Evolutionary conservation across 1,140 invertebrate genomes (phyloP).

Genomic region (Stegodyphus mimosarum): DNA sequence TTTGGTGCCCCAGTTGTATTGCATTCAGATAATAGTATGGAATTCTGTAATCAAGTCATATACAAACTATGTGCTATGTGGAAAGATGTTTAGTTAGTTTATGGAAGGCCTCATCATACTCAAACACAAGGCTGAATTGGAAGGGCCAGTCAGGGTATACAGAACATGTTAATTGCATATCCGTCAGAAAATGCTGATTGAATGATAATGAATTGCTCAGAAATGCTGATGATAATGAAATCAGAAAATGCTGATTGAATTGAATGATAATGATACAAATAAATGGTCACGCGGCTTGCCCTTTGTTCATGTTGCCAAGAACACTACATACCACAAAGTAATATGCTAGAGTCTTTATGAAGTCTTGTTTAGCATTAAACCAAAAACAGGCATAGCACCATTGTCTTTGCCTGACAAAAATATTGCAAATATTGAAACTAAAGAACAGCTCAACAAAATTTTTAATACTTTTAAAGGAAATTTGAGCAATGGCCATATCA

Average conservation of each 20-base stretch:
- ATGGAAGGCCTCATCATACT: conserved; percentile 6
- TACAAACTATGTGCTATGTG: conserved; percentile 36
- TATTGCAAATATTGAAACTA: too few relatives aligned
- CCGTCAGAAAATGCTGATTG: too few relatives aligned
- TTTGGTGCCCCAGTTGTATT: conserved; percentile 32
- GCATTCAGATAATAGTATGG: conserved; percentile 26
- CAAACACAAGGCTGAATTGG: conserved; percentile 11
- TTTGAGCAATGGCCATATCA: too few relatives aligned
- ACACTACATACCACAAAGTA: not conserved
- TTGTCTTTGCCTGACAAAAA: too few relatives aligned
- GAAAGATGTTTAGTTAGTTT: conserved; percentile 35
- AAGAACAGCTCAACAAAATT: too few relatives aligned
- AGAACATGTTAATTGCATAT: not conserved
- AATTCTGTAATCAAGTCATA: conserved; percentile 48
- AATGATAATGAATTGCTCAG: too few relatives aligned
- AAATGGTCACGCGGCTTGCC: not conserved
- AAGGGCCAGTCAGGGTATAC: not conserved
- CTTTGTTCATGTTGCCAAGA: not conserved
- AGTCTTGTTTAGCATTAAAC: too few relatives aligned
- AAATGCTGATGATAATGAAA: too few relatives aligned
- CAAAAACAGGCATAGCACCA: too few relatives aligned
- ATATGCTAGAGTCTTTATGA: not conserved
- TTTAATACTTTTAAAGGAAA: too few relatives aligned
- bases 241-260: too few relatives aligned
- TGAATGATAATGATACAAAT: not conserved